These are phyloP conservation scores for Himalopsyche kuldschensis DNA, from an alignment of 2,888 invertebrate genomes.

Conservation along the genomic window DNA sequence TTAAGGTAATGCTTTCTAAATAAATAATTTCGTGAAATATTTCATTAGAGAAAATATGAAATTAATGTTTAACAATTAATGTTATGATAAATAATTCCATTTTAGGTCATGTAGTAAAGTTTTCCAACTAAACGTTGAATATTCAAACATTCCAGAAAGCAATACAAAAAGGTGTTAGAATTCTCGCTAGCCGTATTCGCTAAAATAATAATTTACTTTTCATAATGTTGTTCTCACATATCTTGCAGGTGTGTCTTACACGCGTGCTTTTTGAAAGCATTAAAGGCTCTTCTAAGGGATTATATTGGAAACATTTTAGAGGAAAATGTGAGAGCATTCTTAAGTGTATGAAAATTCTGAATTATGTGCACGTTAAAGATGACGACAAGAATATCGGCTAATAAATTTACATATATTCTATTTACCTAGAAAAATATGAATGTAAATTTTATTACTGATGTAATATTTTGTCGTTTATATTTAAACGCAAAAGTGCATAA, in stretches of 20 bases:
- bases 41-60: background rate
- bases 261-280: constrained; percentile 21
- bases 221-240: background rate
- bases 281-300: constrained; percentile 16
- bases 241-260: constrained; percentile 12
- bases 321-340: constrained; percentile 27
- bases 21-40: too few species aligned
- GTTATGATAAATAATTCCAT: background rate
- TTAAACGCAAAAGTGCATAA: too few species aligned
- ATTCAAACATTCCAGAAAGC: background rate
- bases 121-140: background rate
- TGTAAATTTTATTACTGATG: background rate
- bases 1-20: too few species aligned
- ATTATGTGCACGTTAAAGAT: constrained; percentile 19
- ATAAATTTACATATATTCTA: background rate
- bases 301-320: constrained; percentile 23
- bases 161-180: background rate
- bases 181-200: background rate
- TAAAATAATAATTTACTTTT: background rate
- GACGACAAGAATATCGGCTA: background rate
- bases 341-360: constrained; percentile 34
- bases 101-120: background rate
- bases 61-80: background rate
- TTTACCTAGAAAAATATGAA: background rate
- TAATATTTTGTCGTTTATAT: too few species aligned